Conservation (phyloP, 2,888 invertebrate genomes). For the Hylaea fasciaria region DNA sequence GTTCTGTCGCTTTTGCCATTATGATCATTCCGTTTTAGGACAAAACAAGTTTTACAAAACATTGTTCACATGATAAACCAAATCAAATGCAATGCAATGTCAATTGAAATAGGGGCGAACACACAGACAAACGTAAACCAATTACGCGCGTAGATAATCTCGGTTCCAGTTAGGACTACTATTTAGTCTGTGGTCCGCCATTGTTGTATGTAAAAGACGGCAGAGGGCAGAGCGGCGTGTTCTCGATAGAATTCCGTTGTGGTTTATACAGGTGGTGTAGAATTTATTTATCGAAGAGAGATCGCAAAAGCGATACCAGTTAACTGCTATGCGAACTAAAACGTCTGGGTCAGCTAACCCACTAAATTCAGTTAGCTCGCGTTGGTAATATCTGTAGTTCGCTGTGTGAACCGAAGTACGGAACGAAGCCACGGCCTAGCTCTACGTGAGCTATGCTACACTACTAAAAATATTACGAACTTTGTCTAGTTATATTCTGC, state of each 20-base stretch:
- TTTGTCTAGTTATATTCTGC: too few relatives aligned
- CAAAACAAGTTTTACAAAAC: conserved; percentile 1
- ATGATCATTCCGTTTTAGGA: too few relatives aligned
- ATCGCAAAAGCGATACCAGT: background rate
- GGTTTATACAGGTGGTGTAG: conserved; percentile 37
- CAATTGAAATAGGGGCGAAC: conserved; percentile 48
- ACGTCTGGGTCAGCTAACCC: too few relatives aligned
- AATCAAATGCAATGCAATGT: conserved; percentile 31
- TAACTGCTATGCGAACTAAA: too few relatives aligned
- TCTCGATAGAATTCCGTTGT: conserved; percentile 59
- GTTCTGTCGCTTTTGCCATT: too few relatives aligned
- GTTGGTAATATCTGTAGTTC: too few relatives aligned
- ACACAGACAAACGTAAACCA: conserved; percentile 70
- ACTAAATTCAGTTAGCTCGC: too few relatives aligned
- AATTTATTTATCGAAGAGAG: background rate
- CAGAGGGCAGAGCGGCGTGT: conserved; percentile 57
- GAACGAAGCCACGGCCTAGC: too few relatives aligned
- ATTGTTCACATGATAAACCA: conserved; percentile 6
- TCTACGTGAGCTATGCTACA: too few relatives aligned
- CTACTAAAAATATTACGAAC: too few relatives aligned
- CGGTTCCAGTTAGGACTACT: too few relatives aligned
- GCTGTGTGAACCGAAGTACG: too few relatives aligned
- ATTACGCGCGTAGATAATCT: conserved; percentile 77
- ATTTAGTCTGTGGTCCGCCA: conserved; percentile 43
- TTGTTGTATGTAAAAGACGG: conserved; percentile 53